Percentiles rank a stretch among this genome's conserved stretches.
Conservation (phyloP, 2,113 vertebrate species). For the Hypanus sabinus region DNA sequence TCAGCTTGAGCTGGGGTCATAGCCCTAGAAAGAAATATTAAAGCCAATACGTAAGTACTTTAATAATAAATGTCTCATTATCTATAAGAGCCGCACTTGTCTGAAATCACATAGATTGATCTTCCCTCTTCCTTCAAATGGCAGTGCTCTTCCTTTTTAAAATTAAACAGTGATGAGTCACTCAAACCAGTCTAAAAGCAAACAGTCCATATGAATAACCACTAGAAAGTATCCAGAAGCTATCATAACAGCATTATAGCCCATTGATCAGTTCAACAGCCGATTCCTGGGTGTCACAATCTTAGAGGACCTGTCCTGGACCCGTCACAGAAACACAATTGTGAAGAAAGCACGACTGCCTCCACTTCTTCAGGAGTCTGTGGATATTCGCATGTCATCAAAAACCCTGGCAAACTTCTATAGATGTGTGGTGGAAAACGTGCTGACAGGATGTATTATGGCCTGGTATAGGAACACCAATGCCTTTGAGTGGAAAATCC, state of each 20-base stretch:
- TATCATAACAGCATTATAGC: background rate
- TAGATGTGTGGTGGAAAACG: too few relatives aligned
- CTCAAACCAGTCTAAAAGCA: background rate
- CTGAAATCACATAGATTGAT: background rate
- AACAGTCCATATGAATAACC: background rate
- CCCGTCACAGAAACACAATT: too few relatives aligned
- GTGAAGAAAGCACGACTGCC: too few relatives aligned
- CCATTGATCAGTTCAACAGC: background rate
- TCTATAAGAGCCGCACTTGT: background rate
- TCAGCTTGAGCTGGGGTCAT: conserved; percentile 96
- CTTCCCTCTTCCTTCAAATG: background rate
- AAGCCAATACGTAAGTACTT: background rate
- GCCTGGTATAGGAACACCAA: too few relatives aligned
- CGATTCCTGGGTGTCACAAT: too few relatives aligned
- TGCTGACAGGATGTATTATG: too few relatives aligned
- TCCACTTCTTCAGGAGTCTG: too few relatives aligned
- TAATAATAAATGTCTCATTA: background rate
- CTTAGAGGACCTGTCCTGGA: too few relatives aligned
- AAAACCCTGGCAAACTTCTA: too few relatives aligned
- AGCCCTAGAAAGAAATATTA: conserved; percentile 57
- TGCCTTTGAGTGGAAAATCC: too few relatives aligned
- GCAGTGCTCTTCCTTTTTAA: background rate
- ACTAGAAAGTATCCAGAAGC: background rate
- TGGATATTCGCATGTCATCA: too few relatives aligned
- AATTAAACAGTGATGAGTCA: background rate